Base-by-base conservation (phyloP, 2,888 invertebrate genomes). In the Melitaea athalia region DNA sequence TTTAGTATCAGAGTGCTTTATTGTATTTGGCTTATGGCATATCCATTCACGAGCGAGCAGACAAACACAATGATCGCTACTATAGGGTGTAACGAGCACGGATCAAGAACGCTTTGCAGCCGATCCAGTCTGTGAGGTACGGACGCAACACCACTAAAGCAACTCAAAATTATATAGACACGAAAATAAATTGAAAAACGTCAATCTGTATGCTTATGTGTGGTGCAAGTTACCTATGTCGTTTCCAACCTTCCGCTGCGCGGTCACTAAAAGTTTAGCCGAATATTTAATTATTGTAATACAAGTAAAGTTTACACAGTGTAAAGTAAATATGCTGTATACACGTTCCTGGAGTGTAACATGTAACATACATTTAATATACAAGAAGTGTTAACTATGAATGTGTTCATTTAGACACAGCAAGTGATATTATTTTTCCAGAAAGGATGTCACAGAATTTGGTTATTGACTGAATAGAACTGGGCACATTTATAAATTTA, bases 211-310 rank as follows among this genome's bases (percentile, higher is more conserved):
- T 89, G 90, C 91, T 91, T 91, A 91, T 89, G 92, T 91, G 89
- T 90, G 80, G 92, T 93, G 92, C 92, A 92, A 92, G 94, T 95
- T 95, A 95, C 95, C 95, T 95, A 95, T 94, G 89, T 95, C 95
- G 90, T 91, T 92, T 94, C 94, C 94, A 92, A 94, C 94, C 94
- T 95, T 95, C 94, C 95, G 94, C 93, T 94, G 95, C 88, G 94
- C 94, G 92, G 94, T 94, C 94, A 95, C 95, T 95, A 93, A 90
- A 93, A 93, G 83, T 91, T 90, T 86, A 91, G 92, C 92, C 92
- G 92, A 89, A 90, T 85, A 88, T 86, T 83, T 72, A 79, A 90
- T 92, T 92, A 92, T 91, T 91, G 85, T 88, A 83, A 88, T 85
- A 88, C 83, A 80, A 72, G 84, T 85, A 84, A 76, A 84, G 81